phyloP scores from a whole-genome alignment of 2,113 vertebrate species.

The Cinclus cinclus region DNA sequence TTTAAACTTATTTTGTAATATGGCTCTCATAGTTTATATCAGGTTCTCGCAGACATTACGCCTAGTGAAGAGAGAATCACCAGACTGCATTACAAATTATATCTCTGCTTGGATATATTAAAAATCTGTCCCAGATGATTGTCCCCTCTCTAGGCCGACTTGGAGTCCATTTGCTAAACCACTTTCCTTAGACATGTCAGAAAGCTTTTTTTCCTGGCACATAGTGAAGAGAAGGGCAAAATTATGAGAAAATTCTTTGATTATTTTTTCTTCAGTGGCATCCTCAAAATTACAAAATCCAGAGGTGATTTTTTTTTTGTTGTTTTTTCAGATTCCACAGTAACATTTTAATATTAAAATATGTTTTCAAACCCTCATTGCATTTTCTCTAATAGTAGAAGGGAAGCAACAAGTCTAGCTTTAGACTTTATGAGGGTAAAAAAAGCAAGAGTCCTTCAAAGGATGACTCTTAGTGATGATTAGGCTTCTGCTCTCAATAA shows the following conservation, averaged over 20 bases:
- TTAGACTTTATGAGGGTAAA: neutral
- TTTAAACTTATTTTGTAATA: neutral
- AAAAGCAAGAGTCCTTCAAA: neutral
- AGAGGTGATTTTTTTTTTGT: neutral
- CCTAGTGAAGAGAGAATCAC: neutral
- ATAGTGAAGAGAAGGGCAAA: neutral
- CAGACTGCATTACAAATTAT: neutral
- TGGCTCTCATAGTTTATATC: neutral
- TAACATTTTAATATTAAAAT: neutral
- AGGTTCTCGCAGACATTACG: neutral
- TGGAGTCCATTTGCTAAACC: neutral
- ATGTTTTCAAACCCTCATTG: neutral
- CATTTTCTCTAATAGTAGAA: neutral
- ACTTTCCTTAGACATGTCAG: neutral
- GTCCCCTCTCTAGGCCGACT: neutral
- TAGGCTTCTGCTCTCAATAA: neutral
- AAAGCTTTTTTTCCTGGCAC: neutral
- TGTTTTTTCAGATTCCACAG: neutral
- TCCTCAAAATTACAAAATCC: neutral
- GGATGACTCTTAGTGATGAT: neutral
- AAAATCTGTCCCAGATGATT: neutral
- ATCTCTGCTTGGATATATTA: neutral
- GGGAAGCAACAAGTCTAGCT: neutral
- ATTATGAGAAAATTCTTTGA: neutral
- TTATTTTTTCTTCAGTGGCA: neutral